Evolutionary conservation across 2,888 invertebrate species (phyloP).

Genomic region (Amphipoea oculea): DNA sequence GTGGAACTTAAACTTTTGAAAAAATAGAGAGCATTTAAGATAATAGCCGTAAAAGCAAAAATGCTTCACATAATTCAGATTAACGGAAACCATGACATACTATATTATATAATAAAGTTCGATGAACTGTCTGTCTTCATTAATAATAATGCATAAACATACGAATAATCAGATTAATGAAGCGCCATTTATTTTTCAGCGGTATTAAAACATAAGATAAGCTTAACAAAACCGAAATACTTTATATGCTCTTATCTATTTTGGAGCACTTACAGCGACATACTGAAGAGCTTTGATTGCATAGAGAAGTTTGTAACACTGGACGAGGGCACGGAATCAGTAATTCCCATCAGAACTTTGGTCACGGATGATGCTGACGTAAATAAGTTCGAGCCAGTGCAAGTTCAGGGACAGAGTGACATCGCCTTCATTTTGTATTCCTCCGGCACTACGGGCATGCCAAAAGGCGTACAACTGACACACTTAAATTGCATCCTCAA

Average conservation of each 20-base stretch:
- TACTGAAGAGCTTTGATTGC: constrained; percentile 73
- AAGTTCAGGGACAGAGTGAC: constrained; percentile 84
- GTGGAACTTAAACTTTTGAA: constrained; percentile 15
- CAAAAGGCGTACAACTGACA: constrained; percentile 92
- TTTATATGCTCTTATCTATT: constrained; percentile 91
- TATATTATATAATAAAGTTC: background rate
- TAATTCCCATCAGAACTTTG: constrained; percentile 72
- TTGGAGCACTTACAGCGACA: constrained; percentile 80
- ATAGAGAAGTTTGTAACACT: constrained; percentile 75
- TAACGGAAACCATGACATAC: background rate
- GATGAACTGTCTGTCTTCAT: background rate
- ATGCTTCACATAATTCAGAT: no score
- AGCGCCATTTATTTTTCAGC: constrained; percentile 81
- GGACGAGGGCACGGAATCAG: constrained; percentile 70
- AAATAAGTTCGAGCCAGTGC: constrained; percentile 81
- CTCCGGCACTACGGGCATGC: constrained; percentile 93
- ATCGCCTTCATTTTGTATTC: constrained; percentile 90
- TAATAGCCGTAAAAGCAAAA: no score
- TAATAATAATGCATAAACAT: constrained; percentile 3
- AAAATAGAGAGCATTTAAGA: no score
- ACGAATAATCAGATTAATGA: constrained; percentile 19
- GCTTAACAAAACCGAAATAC: constrained; percentile 92
- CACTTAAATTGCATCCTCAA: constrained; percentile 89
- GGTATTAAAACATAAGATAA: constrained; percentile 91
- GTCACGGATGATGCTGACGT: constrained; percentile 71